Percentiles rank a stretch among this genome's conserved stretches.
Evolutionary conservation across 2,113 vertebrate genomes (phyloP).

Genomic region (Toxotes chatareus): DNA sequence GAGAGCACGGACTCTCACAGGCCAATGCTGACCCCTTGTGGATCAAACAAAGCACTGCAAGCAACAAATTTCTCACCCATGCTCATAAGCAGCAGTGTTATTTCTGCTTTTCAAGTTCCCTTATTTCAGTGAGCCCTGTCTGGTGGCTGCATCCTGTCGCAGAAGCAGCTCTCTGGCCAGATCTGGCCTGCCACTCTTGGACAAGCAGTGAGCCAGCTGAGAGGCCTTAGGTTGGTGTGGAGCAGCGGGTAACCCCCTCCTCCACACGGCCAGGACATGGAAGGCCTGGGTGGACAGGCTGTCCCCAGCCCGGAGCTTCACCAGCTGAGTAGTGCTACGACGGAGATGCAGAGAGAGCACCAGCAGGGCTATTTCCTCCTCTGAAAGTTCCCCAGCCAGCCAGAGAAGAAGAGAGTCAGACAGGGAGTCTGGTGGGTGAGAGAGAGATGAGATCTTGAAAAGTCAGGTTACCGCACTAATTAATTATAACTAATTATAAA

Average conservation of each 20-base stretch:
- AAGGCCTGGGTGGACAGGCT: slow-evolving; percentile 85
- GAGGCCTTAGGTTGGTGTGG: slow-evolving; percentile 79
- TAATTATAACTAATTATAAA: no score
- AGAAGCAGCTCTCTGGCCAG: slow-evolving; percentile 83
- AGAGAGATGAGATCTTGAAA: neutral
- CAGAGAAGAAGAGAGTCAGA: slow-evolving; percentile 80
- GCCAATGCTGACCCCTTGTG: slow-evolving; percentile 69
- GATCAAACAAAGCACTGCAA: neutral
- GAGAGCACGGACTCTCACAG: neutral
- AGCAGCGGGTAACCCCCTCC: slow-evolving; percentile 84
- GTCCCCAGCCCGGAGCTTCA: slow-evolving; percentile 84
- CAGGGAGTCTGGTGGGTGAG: slow-evolving; percentile 60
- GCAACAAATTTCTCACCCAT: neutral
- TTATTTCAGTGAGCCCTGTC: neutral
- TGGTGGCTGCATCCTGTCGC: slow-evolving; percentile 39
- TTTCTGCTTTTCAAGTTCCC: neutral
- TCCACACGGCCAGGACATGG: slow-evolving; percentile 88
- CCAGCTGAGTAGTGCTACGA: slow-evolving; percentile 86
- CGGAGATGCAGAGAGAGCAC: slow-evolving; percentile 81
- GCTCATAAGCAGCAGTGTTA: neutral
- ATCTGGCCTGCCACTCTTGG: slow-evolving; percentile 86
- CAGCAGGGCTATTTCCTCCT: slow-evolving; percentile 78
- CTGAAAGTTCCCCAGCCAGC: slow-evolving; percentile 75
- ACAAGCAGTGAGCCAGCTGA: slow-evolving; percentile 85
- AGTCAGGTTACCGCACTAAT: no score